These are phyloP conservation scores for Hormaphis cornu DNA, from an alignment of 1,140 invertebrate genomes.

Conservation along the genomic window DNA sequence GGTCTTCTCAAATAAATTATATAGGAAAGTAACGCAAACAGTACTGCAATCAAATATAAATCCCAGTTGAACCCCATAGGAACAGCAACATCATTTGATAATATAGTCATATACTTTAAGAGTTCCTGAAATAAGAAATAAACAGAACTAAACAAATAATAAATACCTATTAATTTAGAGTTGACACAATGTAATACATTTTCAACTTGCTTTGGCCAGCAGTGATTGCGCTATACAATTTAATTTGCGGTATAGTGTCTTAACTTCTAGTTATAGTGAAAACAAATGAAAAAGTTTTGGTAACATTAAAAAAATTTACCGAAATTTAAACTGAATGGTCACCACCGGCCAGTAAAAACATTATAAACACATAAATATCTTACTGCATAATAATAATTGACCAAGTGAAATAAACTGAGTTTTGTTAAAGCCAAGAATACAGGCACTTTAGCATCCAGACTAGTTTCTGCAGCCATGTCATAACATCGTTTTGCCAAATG, in stretches of 20 bases:
- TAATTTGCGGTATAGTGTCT: no score
- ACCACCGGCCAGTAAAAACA: no score
- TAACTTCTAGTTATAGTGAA: no score
- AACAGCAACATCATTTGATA: conserved; percentile 8
- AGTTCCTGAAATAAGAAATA: background rate
- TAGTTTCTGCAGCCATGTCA: conserved; percentile 91
- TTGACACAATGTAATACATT: background rate
- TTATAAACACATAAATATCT: no score
- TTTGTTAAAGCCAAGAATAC: conserved; percentile 87
- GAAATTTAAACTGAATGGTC: no score
- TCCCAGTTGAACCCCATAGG: conserved; percentile 84
- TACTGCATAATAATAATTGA: conserved; percentile 63
- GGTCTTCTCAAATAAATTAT: conserved; percentile 52
- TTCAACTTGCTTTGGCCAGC: no score
- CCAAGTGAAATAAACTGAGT: conserved; percentile 66
- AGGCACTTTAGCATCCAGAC: conserved; percentile 86
- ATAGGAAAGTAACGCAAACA: conserved; percentile 70
- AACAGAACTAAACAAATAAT: background rate
- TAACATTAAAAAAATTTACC: no score
- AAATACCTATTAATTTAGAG: background rate
- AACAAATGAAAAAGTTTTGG: no score
- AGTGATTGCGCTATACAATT: no score
- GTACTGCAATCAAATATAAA: conserved; percentile 75
- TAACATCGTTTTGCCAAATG: conserved; percentile 86
- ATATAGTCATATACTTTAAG: background rate